These are phyloP conservation scores for Leptodactylus fuscus DNA, from an alignment of 2,113 vertebrate genomes.

Conservation along the genomic window DNA sequence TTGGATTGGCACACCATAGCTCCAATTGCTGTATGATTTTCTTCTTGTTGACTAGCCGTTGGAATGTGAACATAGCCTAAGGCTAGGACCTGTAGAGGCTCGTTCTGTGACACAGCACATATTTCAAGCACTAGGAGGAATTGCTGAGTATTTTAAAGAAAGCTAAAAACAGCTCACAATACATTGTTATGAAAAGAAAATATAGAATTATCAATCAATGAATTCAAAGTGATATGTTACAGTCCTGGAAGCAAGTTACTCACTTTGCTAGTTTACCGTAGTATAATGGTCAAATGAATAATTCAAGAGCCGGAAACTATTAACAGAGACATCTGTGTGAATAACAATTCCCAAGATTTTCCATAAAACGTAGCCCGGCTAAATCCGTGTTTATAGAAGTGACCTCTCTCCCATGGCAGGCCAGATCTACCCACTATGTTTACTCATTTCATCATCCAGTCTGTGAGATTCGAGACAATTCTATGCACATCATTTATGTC, in stretches of 20 bases:
- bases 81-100: background rate
- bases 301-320: background rate
- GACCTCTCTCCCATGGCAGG: background rate
- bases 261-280: background rate
- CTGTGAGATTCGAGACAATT: background rate
- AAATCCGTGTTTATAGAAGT: background rate
- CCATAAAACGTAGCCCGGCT: background rate
- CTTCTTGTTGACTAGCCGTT: too few species aligned
- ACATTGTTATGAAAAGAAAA: background rate
- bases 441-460: conserved; percentile 17
- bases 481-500: background rate
- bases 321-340: background rate
- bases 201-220: background rate
- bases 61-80: background rate
- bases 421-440: conserved; percentile 6
- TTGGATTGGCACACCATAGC: too few species aligned
- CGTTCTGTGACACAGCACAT: conserved; percentile 9
- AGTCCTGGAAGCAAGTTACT: too few species aligned
- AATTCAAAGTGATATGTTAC: too few species aligned
- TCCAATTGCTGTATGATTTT: too few species aligned
- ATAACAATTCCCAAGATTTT: background rate
- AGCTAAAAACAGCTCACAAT: background rate
- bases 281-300: background rate
- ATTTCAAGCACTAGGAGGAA: background rate
- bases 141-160: background rate